Percentiles rank a stretch among this genome's conserved stretches.
phyloP scores from a whole-genome alignment of 2,797 vertebrate species.

The Oryzias dopingdopingensis region DNA sequence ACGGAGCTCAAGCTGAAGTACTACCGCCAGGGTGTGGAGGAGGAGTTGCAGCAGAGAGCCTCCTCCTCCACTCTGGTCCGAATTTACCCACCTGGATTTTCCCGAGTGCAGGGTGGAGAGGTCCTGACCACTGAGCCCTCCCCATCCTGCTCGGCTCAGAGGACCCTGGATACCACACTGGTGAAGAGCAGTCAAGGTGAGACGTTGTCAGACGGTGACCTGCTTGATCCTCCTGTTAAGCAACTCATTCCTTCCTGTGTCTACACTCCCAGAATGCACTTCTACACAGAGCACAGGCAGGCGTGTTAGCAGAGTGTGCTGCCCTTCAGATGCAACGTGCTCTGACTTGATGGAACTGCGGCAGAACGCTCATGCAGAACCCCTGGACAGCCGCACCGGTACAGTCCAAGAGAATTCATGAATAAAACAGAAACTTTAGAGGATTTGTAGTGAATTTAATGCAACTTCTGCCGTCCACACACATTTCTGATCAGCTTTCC shows the following conservation, averaged over 20 bases:
- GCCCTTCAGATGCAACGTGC: slow-evolving; percentile 17
- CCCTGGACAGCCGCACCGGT: slow-evolving; percentile 54
- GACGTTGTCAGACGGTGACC: rapidly evolving
- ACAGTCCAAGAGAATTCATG: background rate
- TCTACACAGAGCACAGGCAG: slow-evolving; percentile 34
- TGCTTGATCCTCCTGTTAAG: no score
- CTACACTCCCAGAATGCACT: slow-evolving; percentile 43
- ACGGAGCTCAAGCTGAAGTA: slow-evolving; percentile 76
- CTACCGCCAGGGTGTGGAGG: slow-evolving; percentile 68
- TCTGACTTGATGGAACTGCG: slow-evolving; percentile 15
- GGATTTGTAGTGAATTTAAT: no score
- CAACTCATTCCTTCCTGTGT: slow-evolving; percentile 10
- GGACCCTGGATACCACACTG: slow-evolving; percentile 2
- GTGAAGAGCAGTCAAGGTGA: slow-evolving; percentile 37
- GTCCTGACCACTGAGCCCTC: slow-evolving; percentile 17
- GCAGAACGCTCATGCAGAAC: slow-evolving; percentile 17
- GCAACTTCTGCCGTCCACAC: background rate
- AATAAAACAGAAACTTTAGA: no score
- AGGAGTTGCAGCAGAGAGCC: slow-evolving; percentile 70
- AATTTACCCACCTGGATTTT: slow-evolving; percentile 28
- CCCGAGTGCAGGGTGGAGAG: slow-evolving; percentile 11
- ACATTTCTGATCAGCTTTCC: background rate
- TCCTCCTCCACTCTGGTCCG: slow-evolving; percentile 35
- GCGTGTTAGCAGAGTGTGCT: background rate
- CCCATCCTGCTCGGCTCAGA: slow-evolving; percentile 20